Evolutionary conservation across 2,888 invertebrate species (phyloP), one percentile per base, ranked within the genome.

Genomic region (Rhogogaster chlorosoma): DNA sequence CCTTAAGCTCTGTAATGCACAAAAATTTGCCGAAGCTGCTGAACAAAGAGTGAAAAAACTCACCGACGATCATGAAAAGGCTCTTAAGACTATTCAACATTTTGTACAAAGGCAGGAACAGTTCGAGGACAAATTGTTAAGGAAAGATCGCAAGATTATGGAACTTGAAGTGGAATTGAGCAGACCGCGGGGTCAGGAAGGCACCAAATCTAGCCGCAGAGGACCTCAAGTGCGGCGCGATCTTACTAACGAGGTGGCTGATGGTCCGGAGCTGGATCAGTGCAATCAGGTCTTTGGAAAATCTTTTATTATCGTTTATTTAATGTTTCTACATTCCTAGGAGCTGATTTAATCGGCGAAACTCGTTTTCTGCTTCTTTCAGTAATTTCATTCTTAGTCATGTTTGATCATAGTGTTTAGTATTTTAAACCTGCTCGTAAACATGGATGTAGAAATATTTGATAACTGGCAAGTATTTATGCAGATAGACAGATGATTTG

Each of bases 31-130:
- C 0, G 90, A 92, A 12, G 86, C 86, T 2, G 88, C 87, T 2
- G 91, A 92, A 9, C 88, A 90, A 12, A 92, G 90, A 89, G 89
- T 95, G 78, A 92, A 94, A 29, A 94, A 94, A 87, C 89, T 95
- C n/a, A 94, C 94, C 70, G 91, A 91, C 18, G 95, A 95, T 87
- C 94, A 95, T 87, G 93, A 94, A 70, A 95, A 95, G 89, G 95
- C 95, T 3, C 91, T 95, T 73, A 94, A 94, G 89, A 94, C 95
- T 94, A 95, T 95, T 82, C 95, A 95, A 92, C 94, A 94, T 45
- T 95, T 95, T 87, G 94, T 95, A 94, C 94, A 94, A 86, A 94
- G 94, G 88, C 95, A 95, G 88, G 94, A 95, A 86, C 94, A 95
- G 87, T 93, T 95, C 88, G 94, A 95, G 87, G 94, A 94, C 85